These are phyloP conservation scores for Antheraea mylitta DNA, from an alignment of 1,140 invertebrate species.

Conservation along the genomic window DNA sequence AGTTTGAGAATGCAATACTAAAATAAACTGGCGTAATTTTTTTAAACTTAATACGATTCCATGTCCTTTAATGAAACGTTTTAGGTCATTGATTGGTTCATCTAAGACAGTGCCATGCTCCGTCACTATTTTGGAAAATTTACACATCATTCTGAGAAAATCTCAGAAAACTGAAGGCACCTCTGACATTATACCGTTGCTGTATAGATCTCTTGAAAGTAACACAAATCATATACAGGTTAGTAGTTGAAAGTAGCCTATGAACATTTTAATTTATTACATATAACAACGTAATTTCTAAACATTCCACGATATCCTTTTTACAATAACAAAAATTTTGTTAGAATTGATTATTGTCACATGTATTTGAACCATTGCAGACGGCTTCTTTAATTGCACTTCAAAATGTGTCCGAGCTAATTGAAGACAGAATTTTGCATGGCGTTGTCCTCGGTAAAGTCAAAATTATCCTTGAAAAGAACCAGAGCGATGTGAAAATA, in stretches of 20 bases:
- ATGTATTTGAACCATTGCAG: slow-evolving; percentile 69
- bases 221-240: slow-evolving; percentile 96
- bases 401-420: slow-evolving; percentile 90
- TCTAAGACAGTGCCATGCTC: slow-evolving; percentile 95
- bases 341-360: too few relatives aligned
- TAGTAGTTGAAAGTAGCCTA: slow-evolving; percentile 9
- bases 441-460: slow-evolving; percentile 92
- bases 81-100: slow-evolving; percentile 83
- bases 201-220: slow-evolving; percentile 94
- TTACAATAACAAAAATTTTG: too few relatives aligned
- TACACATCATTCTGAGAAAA: slow-evolving; percentile 94
- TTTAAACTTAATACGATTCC: too few relatives aligned
- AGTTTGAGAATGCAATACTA: neutral
- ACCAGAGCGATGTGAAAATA: slow-evolving; percentile 87
- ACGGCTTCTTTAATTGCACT: slow-evolving; percentile 94
- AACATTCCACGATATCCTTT: neutral
- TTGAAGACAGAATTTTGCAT: slow-evolving; percentile 91
- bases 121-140: slow-evolving; percentile 93
- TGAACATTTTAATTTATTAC: too few relatives aligned
- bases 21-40: slow-evolving; percentile 8
- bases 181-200: slow-evolving; percentile 91
- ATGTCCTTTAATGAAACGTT: neutral
- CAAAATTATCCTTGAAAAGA: slow-evolving; percentile 92
- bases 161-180: slow-evolving; percentile 89
- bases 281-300: too few relatives aligned